Base-by-base conservation (phyloP, 2,797 vertebrate genomes). In the Alosa sapidissima region DNA sequence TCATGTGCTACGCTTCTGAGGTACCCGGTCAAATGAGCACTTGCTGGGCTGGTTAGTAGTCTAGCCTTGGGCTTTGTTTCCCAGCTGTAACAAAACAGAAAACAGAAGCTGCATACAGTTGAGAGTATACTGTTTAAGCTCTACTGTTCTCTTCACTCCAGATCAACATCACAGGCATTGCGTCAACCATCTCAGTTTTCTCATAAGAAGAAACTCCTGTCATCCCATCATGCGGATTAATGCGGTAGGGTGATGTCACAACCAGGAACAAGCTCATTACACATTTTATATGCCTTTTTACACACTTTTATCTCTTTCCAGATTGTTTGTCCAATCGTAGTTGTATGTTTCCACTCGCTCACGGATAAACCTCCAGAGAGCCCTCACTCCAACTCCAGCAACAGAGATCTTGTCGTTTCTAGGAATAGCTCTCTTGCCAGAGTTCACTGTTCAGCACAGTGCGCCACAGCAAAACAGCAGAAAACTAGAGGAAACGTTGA, bases 1-100 rank as follows among this genome's bases (percentile, higher is more conserved):
- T 88, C 72, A 88, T 88, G 65, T 86, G 82, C 33, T 52, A 58
- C 16, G 82, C 84, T 85, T 85, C 81, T 81, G 47, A 83, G 28
- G 45, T 49, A 8, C 36, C 82, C 47, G 28, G 52, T 36, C 45
- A 16, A 81, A 47, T 8, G n/a, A 83, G 82, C 81, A 41, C 48
- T 52, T 62, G 81, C 16, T 24, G 33, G 78, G 72, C 86, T 85
- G 41, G 51, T 81, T 83, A 84, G 84, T 81, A 60, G 72, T 81
- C 68, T 81, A 60, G 65, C 84, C 36, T 24, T 9, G 58, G 84
- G 84, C 84, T 87, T 84, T 88, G 85, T 88, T 33, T 84, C 49
- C 10, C 54, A 24, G 81, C 60, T 52, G 33, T 81, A 62, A 84
- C 85, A 52, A 75, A 82, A 84, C 81, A 82, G 55, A 82, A 86